Evolutionary conservation across 92 coral and sea anemone species (phyloP).

Genomic region (Palythoa grandiflora): DNA sequence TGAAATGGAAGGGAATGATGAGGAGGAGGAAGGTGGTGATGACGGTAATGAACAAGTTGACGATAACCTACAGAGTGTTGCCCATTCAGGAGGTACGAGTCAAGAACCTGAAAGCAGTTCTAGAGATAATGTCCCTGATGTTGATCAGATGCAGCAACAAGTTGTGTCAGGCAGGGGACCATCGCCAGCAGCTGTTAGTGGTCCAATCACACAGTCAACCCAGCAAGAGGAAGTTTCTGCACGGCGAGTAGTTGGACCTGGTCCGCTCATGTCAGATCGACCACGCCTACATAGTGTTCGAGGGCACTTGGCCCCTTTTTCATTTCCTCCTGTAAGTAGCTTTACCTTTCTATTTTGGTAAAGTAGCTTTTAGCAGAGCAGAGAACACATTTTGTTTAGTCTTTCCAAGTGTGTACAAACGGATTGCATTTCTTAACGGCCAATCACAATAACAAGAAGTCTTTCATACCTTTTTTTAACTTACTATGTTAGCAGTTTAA

Average conservation of each 20-base stretch:
- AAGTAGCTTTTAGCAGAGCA: neutral
- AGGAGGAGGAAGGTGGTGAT: slow-evolving; percentile 37
- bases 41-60: slow-evolving; percentile 31
- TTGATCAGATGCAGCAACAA: slow-evolving; percentile 40
- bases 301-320: slow-evolving; percentile 93
- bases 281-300: slow-evolving; percentile 73
- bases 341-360: neutral
- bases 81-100: slow-evolving; percentile 27
- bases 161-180: slow-evolving; percentile 41
- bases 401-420: too few species aligned
- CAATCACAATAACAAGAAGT: too few species aligned
- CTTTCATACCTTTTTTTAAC: too few species aligned
- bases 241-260: slow-evolving; percentile 47
- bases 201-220: slow-evolving; percentile 33
- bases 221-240: slow-evolving; percentile 62
- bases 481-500: too few species aligned
- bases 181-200: slow-evolving; percentile 18
- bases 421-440: too few species aligned
- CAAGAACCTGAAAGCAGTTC: slow-evolving; percentile 24
- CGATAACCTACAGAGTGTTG: slow-evolving; percentile 37
- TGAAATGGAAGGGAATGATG: slow-evolving; percentile 57
- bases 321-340: slow-evolving; percentile 87
- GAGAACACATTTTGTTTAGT: neutral
- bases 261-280: slow-evolving; percentile 60
- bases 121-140: slow-evolving; percentile 41